Conservation (phyloP, 2,888 invertebrate species). For the Sesia apiformis region DNA sequence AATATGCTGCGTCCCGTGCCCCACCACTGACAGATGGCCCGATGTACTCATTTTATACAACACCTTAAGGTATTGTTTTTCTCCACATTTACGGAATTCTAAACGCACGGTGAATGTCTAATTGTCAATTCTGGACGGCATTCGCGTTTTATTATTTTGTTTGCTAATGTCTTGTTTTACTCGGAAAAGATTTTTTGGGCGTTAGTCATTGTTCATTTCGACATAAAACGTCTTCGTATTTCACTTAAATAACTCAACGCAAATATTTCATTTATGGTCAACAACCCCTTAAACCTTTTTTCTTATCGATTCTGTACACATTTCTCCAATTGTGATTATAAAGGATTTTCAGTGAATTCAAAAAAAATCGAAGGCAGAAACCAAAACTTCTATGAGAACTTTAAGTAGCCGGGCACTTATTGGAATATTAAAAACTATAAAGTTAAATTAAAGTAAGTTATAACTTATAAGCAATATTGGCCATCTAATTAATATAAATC, state of each 20-base stretch:
- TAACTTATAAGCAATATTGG: too few relatives aligned
- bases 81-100: conserved; percentile 52
- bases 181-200: conserved; percentile 58
- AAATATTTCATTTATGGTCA: not conserved
- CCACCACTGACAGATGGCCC: conserved; percentile 49
- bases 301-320: too few relatives aligned
- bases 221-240: not conserved
- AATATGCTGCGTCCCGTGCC: conserved; percentile 42
- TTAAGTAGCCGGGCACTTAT: too few relatives aligned
- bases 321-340: too few relatives aligned
- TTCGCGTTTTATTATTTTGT: conserved; percentile 49
- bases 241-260: conserved; percentile 8
- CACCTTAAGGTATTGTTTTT: conserved; percentile 53
- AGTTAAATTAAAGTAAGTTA: too few relatives aligned
- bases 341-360: too few relatives aligned
- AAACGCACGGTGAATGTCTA: conserved; percentile 27
- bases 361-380: too few relatives aligned
- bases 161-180: conserved; percentile 57
- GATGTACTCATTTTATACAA: conserved; percentile 39
- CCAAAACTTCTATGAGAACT: too few relatives aligned
- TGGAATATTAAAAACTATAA: too few relatives aligned
- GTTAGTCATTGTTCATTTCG: conserved; percentile 49
- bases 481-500: too few relatives aligned
- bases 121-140: conserved; percentile 53
- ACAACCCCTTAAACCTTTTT: not conserved